These are phyloP conservation scores for Rhopalosiphum padi DNA, from an alignment of 1,140 invertebrate species.

Conservation along the genomic window DNA sequence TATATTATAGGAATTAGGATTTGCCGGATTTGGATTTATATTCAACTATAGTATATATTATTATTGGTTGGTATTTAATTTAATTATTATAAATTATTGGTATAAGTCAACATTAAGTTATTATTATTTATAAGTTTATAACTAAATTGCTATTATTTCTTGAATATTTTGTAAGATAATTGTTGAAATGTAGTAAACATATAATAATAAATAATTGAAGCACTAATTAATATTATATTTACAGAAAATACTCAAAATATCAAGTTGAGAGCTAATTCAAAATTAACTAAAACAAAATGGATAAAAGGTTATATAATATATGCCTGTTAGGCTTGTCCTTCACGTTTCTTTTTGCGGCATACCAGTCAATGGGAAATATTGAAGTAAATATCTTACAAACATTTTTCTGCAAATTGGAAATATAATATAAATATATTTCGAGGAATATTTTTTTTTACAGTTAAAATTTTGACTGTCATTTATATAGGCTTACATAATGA, in stretches of 20 bases:
- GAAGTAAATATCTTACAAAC: constrained; percentile 72
- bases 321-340: constrained; percentile 86
- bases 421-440: neutral
- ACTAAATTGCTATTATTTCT: neutral
- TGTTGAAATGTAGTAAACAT: neutral
- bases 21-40: no score
- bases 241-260: neutral
- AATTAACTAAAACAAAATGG: constrained; percentile 63
- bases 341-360: constrained; percentile 93
- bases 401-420: neutral
- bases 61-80: neutral
- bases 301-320: constrained; percentile 81
- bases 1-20: no score
- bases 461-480: neutral
- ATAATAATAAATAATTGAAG: neutral
- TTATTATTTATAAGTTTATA: neutral
- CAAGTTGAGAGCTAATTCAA: neutral
- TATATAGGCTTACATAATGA: neutral
- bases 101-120: neutral
- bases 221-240: constrained; percentile 5
- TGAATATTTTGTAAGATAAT: neutral
- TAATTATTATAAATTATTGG: neutral
- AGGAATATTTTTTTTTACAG: neutral
- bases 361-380: constrained; percentile 93
- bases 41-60: neutral